Conservation (phyloP, 2,797 vertebrate genomes). For the Aplochiton taeniatus region DNA sequence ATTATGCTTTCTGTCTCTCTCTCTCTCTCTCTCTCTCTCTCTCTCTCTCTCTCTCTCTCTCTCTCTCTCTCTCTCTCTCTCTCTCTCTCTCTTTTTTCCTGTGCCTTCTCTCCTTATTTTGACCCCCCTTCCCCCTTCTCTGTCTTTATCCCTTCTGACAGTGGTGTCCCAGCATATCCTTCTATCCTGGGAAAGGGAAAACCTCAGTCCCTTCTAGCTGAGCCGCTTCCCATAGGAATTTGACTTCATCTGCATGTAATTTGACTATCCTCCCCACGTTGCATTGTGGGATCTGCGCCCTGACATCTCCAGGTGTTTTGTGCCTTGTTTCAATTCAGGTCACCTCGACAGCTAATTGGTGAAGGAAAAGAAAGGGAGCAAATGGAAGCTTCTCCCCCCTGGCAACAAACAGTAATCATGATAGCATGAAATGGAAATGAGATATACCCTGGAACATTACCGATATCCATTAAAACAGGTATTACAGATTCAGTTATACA, state of each 20-base stretch:
- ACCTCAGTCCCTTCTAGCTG: slow-evolving; percentile 12
- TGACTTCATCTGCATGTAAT: slow-evolving; percentile 40
- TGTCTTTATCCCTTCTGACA: neutral
- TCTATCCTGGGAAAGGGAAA: neutral
- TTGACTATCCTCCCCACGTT: slow-evolving; percentile 21
- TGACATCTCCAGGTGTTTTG: too few species aligned
- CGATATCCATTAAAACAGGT: too few species aligned
- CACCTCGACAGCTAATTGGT: too few species aligned
- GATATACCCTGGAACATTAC: too few species aligned
- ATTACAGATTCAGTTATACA: too few species aligned
- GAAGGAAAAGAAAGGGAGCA: too few species aligned
- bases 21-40: neutral
- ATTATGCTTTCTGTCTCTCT: neutral
- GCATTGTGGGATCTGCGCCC: neutral
- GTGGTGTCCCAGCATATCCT: neutral
- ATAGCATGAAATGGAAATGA: too few species aligned
- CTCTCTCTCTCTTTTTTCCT: neutral
- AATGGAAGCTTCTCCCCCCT: too few species aligned
- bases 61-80: neutral
- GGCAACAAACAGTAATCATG: too few species aligned
- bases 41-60: neutral
- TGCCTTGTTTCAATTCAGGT: too few species aligned
- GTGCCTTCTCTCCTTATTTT: neutral
- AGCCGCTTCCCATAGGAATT: slow-evolving; percentile 11
- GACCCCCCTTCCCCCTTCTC: neutral